Base-by-base conservation (phyloP, 1,140 invertebrate species). In the Portunus trituberculatus region DNA sequence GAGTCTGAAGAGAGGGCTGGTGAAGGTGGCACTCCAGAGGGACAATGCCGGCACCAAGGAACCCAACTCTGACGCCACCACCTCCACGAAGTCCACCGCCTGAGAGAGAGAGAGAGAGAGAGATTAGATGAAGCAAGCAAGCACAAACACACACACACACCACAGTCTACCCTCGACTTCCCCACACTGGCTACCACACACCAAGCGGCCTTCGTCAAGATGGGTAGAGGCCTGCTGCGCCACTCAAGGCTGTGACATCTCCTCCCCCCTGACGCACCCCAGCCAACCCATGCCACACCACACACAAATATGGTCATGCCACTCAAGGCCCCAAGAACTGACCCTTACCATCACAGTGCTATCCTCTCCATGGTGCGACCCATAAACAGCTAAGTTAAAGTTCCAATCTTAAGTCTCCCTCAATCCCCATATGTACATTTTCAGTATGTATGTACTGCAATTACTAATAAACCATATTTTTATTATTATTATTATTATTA, bases 11-110 rank as follows among this genome's bases (percentile, higher is more conserved):
- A 39, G 28, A 32, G 90, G 67, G 16, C 90, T 91, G 10, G 52
- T 39, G 90, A 91, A 91, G 25, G 52, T 32, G 52, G 39, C 29
- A 16, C 52, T 76, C 90, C 90, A 91, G 52, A 91, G 29, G 29
- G 90, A 76, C 28, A 91, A 16, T 31, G 90, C 90, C 14, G 90
- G 90, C 4, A 6, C 25, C 20, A 91, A 20, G 14, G 31, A 28
- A 0, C 52, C 59, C 90, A 32, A n/a, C 10, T 76, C 90, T 67
- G 25, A 7, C 4, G 29, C 90, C 29, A 91, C 2, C 12, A 25
- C n/a, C 14, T 91, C 67, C 59, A 91, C 90, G 32, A 91, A 91
- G n/a, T 76, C 67, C 10, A 91, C n/a, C 16, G 67, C 90, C 90
- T 91, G 52, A 28, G 20, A 82, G 20, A 20, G 20, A 20, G 20